Percentiles rank a stretch among this genome's conserved stretches.
Conservation (phyloP, 1,140 invertebrate genomes). For the Prorops nasuta region DNA sequence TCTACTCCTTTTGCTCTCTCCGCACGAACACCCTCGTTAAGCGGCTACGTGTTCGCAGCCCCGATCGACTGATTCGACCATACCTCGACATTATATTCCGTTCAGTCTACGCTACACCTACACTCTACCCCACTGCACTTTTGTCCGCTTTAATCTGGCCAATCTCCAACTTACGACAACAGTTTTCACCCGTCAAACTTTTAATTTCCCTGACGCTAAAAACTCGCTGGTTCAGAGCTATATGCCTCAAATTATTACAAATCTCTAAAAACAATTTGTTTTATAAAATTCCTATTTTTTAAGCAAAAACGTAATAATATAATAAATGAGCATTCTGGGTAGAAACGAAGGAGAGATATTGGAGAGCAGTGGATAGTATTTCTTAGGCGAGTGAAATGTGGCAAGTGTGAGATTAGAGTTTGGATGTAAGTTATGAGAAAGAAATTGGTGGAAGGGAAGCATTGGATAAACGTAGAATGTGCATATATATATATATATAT, state of each 20-base stretch:
- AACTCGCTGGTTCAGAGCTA: too few species aligned
- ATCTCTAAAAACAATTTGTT: too few species aligned
- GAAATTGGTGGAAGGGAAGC: neutral
- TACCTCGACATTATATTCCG: slow-evolving; percentile 23
- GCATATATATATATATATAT: neutral
- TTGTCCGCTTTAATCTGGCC: slow-evolving; percentile 16
- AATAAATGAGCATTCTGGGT: too few species aligned
- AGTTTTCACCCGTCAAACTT: neutral
- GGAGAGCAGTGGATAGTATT: too few species aligned
- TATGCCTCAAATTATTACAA: too few species aligned
- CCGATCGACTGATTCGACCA: slow-evolving; percentile 26
- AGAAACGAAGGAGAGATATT: too few species aligned
- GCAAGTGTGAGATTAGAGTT: too few species aligned
- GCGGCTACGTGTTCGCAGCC: slow-evolving; percentile 35
- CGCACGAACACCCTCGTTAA: slow-evolving; percentile 39
- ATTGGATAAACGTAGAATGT: neutral
- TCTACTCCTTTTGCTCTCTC: slow-evolving; percentile 22
- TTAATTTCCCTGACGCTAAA: neutral
- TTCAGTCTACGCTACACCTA: too few species aligned
- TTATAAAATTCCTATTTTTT: too few species aligned
- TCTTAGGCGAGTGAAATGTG: too few species aligned
- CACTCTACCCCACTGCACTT: slow-evolving; percentile 15
- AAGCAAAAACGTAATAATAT: too few species aligned
- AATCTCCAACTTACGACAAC: neutral
- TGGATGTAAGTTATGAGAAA: too few species aligned